Evolutionary conservation across 1,140 invertebrate genomes (phyloP).

Genomic region (Heliconius hermathena): DNA sequence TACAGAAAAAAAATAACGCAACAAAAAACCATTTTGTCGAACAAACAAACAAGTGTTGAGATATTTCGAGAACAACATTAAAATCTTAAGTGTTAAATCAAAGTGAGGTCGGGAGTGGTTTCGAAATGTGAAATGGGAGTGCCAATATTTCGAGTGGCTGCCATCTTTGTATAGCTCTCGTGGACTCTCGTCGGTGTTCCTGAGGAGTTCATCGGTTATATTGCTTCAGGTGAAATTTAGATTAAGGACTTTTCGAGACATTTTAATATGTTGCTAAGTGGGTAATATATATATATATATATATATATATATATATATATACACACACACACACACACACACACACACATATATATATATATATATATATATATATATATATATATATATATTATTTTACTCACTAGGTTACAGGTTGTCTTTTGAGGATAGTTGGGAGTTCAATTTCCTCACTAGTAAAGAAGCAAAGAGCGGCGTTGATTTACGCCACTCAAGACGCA

Average conservation of each 20-base stretch:
- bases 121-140: background rate
- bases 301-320: too few relatives aligned
- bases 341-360: too few relatives aligned
- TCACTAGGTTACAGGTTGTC: too few relatives aligned
- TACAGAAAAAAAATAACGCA: background rate
- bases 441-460: too few relatives aligned
- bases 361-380: too few relatives aligned
- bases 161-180: background rate
- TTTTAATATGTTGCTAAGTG: background rate
- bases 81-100: conserved; percentile 11
- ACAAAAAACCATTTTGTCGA: background rate
- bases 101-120: background rate
- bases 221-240: background rate
- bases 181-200: background rate
- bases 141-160: background rate
- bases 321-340: too few relatives aligned
- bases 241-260: background rate
- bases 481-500: too few relatives aligned
- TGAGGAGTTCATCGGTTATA: background rate
- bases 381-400: too few relatives aligned
- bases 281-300: too few relatives aligned
- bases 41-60: background rate
- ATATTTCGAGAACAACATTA: background rate
- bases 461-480: too few relatives aligned
- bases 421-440: too few relatives aligned